phyloP scores from a whole-genome alignment of 2,797 vertebrate species.

The Melanotaenia pygmaea region DNA sequence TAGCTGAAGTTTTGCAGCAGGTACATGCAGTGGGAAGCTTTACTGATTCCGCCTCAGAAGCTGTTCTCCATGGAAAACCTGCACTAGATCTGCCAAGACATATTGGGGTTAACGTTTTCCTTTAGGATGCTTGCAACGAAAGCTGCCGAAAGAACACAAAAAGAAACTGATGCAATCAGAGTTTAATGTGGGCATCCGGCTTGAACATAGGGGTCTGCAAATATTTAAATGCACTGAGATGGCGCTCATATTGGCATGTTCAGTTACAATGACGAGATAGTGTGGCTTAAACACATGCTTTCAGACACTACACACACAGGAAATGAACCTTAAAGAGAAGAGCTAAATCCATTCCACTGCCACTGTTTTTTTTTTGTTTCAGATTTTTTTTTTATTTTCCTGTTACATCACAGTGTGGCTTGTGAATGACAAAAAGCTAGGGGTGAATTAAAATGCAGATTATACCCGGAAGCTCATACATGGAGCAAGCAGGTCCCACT shows the following conservation, averaged over 20 bases:
- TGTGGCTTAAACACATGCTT: conserved; percentile 2
- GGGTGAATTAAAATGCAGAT: conserved; percentile 24
- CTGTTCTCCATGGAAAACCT: conserved; percentile 56
- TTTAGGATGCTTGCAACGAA: conserved; percentile 49
- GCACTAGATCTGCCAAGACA: conserved; percentile 60
- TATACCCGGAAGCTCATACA: conserved; percentile 9
- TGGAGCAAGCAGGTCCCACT: neutral
- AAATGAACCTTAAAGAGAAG: neutral
- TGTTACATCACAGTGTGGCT: conserved; percentile 14
- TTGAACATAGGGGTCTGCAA: conserved; percentile 3
- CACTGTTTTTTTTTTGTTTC: conserved; percentile 15
- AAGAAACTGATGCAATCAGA: conserved; percentile 14
- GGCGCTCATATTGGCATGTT: conserved; percentile 35
- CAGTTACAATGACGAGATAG: conserved; percentile 30
- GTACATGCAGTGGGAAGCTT: conserved; percentile 29
- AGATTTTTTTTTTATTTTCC: conserved; percentile 19
- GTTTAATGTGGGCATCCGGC: conserved; percentile 18
- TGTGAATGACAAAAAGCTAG: conserved; percentile 13
- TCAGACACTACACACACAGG: neutral
- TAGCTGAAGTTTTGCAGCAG: conserved; percentile 33
- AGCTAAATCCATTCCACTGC: conserved; percentile 7
- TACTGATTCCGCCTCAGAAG: conserved; percentile 37
- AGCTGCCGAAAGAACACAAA: conserved; percentile 15
- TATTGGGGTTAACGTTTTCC: conserved; percentile 69
- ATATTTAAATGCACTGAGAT: conserved; percentile 45